phyloP scores from a whole-genome alignment of 2,888 invertebrate species.

The Mystacides longicornis region DNA sequence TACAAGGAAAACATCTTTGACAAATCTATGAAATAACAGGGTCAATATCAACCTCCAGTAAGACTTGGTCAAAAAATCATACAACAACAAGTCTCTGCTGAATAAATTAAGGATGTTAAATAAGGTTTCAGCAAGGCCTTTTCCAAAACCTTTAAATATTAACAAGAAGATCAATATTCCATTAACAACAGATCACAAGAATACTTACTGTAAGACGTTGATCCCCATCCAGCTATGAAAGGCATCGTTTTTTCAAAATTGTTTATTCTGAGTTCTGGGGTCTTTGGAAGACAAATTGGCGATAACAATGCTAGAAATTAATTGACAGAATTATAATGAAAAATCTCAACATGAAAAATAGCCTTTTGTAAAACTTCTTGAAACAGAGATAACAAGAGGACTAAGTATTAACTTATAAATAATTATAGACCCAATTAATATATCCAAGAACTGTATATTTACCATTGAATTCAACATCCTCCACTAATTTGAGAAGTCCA shows the following conservation, averaged over 20 bases:
- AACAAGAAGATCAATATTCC: too few species aligned
- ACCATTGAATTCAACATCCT: slow-evolving; percentile 52
- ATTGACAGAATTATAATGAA: not conserved
- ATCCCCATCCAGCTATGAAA: slow-evolving; percentile 80
- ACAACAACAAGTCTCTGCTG: too few species aligned
- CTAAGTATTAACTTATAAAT: not conserved
- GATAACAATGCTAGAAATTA: slow-evolving; percentile 53
- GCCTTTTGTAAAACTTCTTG: not conserved
- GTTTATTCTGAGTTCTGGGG: slow-evolving; percentile 44
- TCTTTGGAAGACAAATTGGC: slow-evolving; percentile 69
- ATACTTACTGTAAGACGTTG: slow-evolving; percentile 60
- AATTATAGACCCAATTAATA: not conserved
- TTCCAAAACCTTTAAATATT: too few species aligned
- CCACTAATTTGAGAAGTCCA: slow-evolving; percentile 59
- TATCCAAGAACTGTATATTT: slow-evolving; percentile 27
- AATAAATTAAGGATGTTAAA: too few species aligned
- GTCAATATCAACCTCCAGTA: too few species aligned
- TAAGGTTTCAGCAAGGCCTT: too few species aligned
- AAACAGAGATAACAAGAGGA: too few species aligned
- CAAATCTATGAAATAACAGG: too few species aligned
- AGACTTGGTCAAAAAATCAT: too few species aligned
- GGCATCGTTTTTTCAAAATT: slow-evolving; percentile 54
- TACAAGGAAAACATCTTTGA: too few species aligned
- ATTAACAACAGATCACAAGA: too few species aligned
- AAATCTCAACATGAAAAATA: not conserved